Evolutionary conservation across 2,888 invertebrate species (phyloP).

Genomic region (Scrobipalpa atriplicella): DNA sequence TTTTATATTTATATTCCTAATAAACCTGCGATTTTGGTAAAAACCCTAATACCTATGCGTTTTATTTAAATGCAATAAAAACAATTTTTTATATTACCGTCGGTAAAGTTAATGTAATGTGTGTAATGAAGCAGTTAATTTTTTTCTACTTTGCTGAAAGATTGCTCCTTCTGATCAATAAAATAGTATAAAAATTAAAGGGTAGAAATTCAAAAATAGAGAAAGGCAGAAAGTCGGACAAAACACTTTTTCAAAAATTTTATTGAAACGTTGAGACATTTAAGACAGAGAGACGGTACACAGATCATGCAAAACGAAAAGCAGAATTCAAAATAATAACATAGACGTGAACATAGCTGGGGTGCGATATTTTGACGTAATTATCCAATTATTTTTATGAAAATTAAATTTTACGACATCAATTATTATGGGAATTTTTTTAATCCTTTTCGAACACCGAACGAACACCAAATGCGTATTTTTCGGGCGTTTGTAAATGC

Average conservation of each 20-base stretch:
- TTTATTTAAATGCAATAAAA: too few relatives aligned
- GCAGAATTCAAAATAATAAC: conserved; percentile 6
- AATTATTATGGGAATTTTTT: background rate
- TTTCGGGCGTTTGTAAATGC: background rate
- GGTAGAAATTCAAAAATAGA: background rate
- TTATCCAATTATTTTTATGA: background rate
- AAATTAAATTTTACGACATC: background rate
- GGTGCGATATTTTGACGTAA: conserved; percentile 15
- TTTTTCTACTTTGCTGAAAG: too few relatives aligned
- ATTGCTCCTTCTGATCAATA: too few relatives aligned
- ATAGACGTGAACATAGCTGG: conserved; percentile 18
- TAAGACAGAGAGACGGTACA: conserved; percentile 18
- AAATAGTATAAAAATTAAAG: background rate
- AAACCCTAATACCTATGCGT: too few relatives aligned
- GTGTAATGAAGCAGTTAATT: too few relatives aligned
- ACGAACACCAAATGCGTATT: background rate
- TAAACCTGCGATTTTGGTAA: too few relatives aligned
- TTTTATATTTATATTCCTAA: too few relatives aligned
- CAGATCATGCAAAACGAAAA: conserved; percentile 28
- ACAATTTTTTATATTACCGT: too few relatives aligned
- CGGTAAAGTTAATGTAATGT: too few relatives aligned
- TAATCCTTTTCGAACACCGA: conserved; percentile 18
- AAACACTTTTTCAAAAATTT: conserved; percentile 14
- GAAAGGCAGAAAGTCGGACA: conserved; percentile 8
- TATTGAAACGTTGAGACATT: conserved; percentile 1